Conservation (phyloP, 2,797 vertebrate species). For the Ciconia nigra region DNA sequence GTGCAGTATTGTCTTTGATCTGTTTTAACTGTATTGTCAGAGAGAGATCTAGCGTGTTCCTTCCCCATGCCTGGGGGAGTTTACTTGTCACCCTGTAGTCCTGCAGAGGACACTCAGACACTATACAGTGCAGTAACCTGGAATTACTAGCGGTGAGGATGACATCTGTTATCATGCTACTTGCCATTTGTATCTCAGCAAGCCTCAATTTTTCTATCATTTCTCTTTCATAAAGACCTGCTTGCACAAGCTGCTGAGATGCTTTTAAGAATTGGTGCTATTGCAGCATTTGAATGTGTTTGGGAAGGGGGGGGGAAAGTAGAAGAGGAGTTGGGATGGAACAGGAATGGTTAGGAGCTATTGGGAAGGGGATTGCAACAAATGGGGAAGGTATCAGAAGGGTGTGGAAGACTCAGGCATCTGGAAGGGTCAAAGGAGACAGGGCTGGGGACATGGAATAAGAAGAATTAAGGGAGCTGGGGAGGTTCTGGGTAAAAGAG, state of each 20-base stretch:
- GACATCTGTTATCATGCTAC: neutral
- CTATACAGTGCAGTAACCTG: neutral
- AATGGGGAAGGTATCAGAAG: neutral
- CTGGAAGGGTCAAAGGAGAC: neutral
- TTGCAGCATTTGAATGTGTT: neutral
- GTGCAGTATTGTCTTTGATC: neutral
- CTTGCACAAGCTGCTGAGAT: neutral
- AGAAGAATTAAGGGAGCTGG: neutral
- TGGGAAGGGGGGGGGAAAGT: neutral
- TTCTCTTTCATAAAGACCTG: neutral
- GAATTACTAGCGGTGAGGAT: neutral
- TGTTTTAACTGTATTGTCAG: neutral
- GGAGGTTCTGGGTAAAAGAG: neutral
- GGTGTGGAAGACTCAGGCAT: neutral
- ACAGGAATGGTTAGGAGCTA: neutral
- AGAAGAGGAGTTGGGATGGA: neutral
- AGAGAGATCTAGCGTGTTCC: accelerated
- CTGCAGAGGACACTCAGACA: neutral
- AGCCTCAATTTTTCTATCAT: neutral
- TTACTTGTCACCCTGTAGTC: neutral
- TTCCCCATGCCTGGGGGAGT: neutral
- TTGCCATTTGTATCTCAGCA: neutral
- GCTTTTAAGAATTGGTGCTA: neutral
- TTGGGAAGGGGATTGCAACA: neutral
- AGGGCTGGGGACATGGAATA: neutral